phyloP scores from a whole-genome alignment of 2,113 vertebrate species.

The Microtus pennsylvanicus region DNA sequence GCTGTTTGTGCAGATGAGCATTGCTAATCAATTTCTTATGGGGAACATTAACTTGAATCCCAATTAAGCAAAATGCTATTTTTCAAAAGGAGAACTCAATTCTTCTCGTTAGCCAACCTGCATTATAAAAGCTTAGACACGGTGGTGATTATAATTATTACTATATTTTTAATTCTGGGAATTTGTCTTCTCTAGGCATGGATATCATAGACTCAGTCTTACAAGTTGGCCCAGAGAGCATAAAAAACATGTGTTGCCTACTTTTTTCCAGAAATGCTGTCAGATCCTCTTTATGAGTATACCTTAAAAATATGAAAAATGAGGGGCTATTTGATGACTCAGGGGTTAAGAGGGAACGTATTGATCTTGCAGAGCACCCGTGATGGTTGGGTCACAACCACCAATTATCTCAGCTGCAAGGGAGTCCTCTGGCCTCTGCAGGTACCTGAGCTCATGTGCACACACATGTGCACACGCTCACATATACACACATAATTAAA shows the following conservation, averaged over 20 bases:
- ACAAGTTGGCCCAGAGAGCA: neutral
- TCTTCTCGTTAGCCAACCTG: slow-evolving; percentile 37
- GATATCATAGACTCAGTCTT: neutral
- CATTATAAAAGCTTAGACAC: neutral
- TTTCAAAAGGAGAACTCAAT: slow-evolving; percentile 9
- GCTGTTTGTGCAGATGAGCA: slow-evolving; percentile 1
- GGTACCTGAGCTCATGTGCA: neutral
- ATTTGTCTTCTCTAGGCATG: neutral
- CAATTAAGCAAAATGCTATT: slow-evolving; percentile 41
- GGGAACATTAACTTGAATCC: slow-evolving; percentile 16
- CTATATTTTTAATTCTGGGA: slow-evolving; percentile 7
- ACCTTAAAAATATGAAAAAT: slow-evolving; percentile 22
- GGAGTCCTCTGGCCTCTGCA: neutral
- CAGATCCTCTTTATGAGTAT: neutral
- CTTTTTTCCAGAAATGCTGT: neutral
- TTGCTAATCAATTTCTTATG: neutral
- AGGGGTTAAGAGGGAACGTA: neutral
- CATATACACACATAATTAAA: neutral
- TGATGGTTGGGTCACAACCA: neutral
- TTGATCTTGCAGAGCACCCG: neutral
- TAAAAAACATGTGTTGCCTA: neutral
- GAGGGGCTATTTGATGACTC: neutral
- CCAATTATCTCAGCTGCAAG: neutral
- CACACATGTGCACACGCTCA: rapidly evolving
- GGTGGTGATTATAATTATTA: neutral